Base-by-base conservation (phyloP, 2,113 vertebrate species). In the Boleophthalmus pectinirostris region DNA sequence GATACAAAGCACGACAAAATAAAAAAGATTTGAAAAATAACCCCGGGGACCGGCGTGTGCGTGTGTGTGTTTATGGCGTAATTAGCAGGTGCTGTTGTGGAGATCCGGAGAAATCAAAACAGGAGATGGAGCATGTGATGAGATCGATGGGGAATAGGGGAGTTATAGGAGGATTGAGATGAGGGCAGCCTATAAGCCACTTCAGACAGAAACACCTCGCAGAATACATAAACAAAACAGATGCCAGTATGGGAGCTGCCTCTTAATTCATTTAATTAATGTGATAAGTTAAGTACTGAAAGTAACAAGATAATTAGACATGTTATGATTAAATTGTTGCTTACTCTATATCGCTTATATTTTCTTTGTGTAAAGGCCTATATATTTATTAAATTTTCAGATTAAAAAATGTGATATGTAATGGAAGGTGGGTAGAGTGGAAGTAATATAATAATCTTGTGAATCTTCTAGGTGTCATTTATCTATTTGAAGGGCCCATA, bases 1-100 rank as follows among this genome's bases (percentile, higher is more conserved):
- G 89, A 92, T 90, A 90, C 89, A 91, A 92, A 94, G 93, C 93
- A 94, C 93, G 93, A 93, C 84, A 91, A 93, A 94, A 94, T 90
- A 88, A 94, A 58, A 93, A 89, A 89, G 82, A 90, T 75, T 88
- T 74, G 72, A 85, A 91, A 91, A 85, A 86, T 76, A 80, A 72
- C 66, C 21, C 35, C 23, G 46, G 58, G 77, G 49, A 71, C 83
- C 21, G 35, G 71, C 71, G 46, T 87, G 65, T 0, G 33, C 18
- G 61, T 43, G 61, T 64, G 16, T 25, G 69, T 80, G 72, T 72
- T 81, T 75, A 54, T 78, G 35, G 61, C 82, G 53, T 76, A 79
- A 81, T 86, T 83, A 85, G 66, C 53, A 69, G 72, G 73, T 67
- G 57, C 5, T 77, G 81, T 74, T 82, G 86, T 75, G 82, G 64